A percentile compares a stretch with the other conserved stretches of the same genome.
These are phyloP conservation scores for Triplophysa bombifrons DNA, from an alignment of 2,797 vertebrate species.

Conservation along the genomic window DNA sequence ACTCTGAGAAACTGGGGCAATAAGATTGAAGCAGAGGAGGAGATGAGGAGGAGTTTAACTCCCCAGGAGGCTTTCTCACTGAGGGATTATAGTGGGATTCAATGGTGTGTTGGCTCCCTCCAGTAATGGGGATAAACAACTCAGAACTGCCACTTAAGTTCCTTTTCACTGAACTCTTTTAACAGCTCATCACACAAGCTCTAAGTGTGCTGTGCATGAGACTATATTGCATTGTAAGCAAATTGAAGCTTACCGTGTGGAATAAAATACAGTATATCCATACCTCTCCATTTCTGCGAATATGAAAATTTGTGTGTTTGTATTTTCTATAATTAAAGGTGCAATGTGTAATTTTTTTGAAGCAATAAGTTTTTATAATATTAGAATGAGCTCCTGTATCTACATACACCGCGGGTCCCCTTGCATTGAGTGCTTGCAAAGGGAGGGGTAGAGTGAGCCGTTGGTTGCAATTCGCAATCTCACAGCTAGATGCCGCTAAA, in stretches of 20 bases:
- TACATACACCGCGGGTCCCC: too few relatives aligned
- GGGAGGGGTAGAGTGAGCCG: too few relatives aligned
- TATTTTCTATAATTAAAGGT: too few relatives aligned
- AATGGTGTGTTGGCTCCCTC: constrained; percentile 30
- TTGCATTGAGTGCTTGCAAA: too few relatives aligned
- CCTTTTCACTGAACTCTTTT: constrained; percentile 30
- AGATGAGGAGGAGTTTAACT: constrained; percentile 13
- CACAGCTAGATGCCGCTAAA: too few relatives aligned
- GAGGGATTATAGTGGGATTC: constrained; percentile 38
- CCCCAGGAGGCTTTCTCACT: constrained; percentile 22
- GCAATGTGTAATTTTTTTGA: too few relatives aligned
- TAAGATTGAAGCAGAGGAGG: constrained; percentile 6
- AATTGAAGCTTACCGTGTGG: neutral
- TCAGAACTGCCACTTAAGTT: constrained; percentile 30
- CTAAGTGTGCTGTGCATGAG: neutral
- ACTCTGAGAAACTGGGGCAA: constrained; percentile 47
- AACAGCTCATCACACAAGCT: constrained; percentile 26
- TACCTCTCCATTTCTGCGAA: neutral
- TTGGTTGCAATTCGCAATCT: too few relatives aligned
- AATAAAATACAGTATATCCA: neutral
- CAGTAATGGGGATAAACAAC: constrained; percentile 44
- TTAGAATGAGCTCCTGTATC: too few relatives aligned
- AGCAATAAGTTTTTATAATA: too few relatives aligned
- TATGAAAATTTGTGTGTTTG: neutral
- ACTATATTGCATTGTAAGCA: neutral